Conservation (phyloP, 1,140 invertebrate genomes). For the Helicorthomorpha holstii region DNA sequence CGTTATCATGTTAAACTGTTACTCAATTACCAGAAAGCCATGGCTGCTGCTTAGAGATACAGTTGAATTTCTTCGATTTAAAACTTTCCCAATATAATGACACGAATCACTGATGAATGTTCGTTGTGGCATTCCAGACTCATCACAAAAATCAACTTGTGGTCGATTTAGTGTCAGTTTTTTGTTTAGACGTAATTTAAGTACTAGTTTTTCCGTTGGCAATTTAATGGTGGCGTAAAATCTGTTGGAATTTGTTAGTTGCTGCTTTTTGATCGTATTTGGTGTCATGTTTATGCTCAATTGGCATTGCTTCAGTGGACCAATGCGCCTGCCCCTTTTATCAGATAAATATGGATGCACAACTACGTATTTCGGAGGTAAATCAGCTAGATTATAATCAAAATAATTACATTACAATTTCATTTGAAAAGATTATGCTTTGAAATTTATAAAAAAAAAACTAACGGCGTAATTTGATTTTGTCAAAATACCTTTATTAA, state of each 20-base stretch:
- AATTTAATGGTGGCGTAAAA: neutral
- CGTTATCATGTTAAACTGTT: neutral
- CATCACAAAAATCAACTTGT: neutral
- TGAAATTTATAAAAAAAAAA: no score
- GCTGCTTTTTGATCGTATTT: neutral
- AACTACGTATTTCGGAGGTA: neutral
- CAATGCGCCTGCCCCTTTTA: neutral
- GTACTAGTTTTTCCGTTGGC: neutral
- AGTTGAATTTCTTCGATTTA: neutral
- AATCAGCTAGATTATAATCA: no score
- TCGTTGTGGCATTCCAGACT: neutral
- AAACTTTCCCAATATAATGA: neutral
- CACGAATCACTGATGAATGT: neutral
- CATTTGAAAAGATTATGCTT: no score
- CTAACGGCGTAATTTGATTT: no score
- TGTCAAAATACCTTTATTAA: no score
- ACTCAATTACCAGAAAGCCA: neutral
- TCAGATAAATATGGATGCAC: neutral
- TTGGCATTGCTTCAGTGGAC: neutral
- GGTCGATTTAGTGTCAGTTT: neutral
- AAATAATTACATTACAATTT: no score
- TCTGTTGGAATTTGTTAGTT: neutral
- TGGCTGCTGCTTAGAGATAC: neutral
- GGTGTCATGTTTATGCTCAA: neutral
- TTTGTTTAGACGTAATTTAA: neutral